These are phyloP conservation scores for Naja naja DNA, from an alignment of 2,113 vertebrate genomes.

Conservation along the genomic window DNA sequence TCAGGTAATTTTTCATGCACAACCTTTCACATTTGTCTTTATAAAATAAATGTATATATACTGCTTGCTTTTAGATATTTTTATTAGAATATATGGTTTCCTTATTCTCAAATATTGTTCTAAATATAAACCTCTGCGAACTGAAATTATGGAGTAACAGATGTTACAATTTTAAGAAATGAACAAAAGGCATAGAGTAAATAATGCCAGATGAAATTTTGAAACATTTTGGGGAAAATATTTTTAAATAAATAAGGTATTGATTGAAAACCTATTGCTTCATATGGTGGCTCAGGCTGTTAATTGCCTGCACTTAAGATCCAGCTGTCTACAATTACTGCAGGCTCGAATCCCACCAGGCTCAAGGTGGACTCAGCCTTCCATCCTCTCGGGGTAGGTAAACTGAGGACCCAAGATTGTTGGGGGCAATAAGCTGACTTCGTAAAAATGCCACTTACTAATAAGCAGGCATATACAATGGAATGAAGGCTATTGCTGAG, in stretches of 20 bases:
- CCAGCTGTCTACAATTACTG: no score
- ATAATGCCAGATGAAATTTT: neutral
- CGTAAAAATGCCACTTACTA: no score
- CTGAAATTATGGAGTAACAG: neutral
- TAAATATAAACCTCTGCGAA: neutral
- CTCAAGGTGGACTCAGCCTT: no score
- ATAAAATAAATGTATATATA: neutral
- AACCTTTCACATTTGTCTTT: neutral
- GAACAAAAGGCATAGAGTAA: neutral
- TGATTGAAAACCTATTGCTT: slow-evolving; percentile 13
- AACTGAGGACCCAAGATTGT: no score
- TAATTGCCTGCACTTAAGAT: no score
- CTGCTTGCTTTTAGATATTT: neutral
- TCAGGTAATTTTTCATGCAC: neutral
- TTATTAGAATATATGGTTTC: neutral
- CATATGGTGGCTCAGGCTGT: no score
- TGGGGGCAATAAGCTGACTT: no score
- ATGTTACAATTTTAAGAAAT: neutral
- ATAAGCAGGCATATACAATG: no score
- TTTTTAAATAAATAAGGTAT: slow-evolving; percentile 20
- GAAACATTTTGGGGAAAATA: neutral
- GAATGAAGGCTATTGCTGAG: no score
- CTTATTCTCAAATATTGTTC: neutral
- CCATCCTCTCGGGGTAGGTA: no score
- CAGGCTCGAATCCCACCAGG: no score